Percentiles rank a stretch among this genome's conserved stretches.
phyloP scores from a whole-genome alignment of 2,797 vertebrate genomes.

The Lophius americanus region DNA sequence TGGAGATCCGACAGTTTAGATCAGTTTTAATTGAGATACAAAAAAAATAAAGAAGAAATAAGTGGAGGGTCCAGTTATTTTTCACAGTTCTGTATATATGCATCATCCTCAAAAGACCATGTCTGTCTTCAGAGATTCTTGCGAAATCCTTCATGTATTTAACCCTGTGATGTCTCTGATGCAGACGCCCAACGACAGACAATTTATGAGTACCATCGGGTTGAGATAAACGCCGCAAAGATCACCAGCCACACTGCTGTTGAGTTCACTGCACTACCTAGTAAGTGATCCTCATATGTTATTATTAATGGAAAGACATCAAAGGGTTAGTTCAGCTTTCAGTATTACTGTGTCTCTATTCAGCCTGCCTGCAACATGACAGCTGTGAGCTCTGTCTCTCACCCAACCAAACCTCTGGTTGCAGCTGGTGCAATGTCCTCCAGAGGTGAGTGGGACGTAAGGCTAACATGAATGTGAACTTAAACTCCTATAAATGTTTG shows the following conservation, averaged over 20 bases:
- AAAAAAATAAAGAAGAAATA: too few species aligned
- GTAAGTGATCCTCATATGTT: conserved; percentile 76
- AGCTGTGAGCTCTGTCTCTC: conserved; percentile 88
- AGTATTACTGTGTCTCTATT: conserved; percentile 5
- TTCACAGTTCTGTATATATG: neutral
- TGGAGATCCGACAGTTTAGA: too few species aligned
- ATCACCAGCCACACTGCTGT: conserved; percentile 86
- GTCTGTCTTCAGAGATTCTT: neutral
- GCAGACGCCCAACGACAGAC: conserved; percentile 81
- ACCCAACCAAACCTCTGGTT: conserved; percentile 87
- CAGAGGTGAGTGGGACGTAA: conserved; percentile 84
- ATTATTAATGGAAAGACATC: neutral
- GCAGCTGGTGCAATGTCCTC: conserved; percentile 94
- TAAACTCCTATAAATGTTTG: neutral
- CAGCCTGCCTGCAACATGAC: conserved; percentile 90
- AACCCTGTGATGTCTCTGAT: conserved; percentile 15
- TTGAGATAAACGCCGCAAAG: conserved; percentile 86
- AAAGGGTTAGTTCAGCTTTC: neutral
- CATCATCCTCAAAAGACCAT: neutral
- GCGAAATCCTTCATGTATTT: neutral
- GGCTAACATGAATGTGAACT: neutral
- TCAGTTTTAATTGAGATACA: too few species aligned
- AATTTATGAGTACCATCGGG: conserved; percentile 94
- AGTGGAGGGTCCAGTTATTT: too few species aligned
- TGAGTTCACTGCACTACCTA: conserved; percentile 90